A percentile compares a stretch with the other conserved stretches of the same genome.
These are phyloP conservation scores for Microtus richardsoni DNA, from an alignment of 2,113 vertebrate species.

Conservation along the genomic window DNA sequence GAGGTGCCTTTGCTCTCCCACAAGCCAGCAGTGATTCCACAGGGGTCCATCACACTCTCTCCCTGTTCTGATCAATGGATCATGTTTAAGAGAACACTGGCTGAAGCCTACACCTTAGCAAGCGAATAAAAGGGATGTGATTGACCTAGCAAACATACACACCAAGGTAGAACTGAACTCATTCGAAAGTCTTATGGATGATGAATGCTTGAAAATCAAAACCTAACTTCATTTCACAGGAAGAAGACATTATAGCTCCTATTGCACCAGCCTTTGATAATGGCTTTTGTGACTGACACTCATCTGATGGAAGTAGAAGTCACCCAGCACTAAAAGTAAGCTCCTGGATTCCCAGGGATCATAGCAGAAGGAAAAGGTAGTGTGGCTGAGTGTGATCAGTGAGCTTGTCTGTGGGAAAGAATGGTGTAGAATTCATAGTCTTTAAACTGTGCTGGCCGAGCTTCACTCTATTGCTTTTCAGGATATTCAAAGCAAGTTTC, in stretches of 20 bases:
- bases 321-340: neutral
- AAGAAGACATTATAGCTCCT: neutral
- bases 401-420: neutral
- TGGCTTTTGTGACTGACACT: neutral
- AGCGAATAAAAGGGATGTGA: neutral
- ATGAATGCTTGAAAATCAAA: constrained; percentile 5
- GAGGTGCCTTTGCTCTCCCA: neutral
- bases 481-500: neutral
- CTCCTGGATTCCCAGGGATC: neutral
- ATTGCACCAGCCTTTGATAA: neutral
- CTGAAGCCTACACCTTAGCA: neutral
- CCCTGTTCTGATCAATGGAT: neutral
- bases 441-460: neutral
- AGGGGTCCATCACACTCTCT: neutral
- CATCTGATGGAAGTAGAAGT: neutral
- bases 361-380: neutral
- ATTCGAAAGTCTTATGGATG: neutral
- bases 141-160: neutral
- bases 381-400: neutral
- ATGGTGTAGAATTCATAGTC: neutral
- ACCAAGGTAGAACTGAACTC: neutral
- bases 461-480: neutral
- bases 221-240: neutral
- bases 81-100: neutral
- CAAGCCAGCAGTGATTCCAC: neutral